These are phyloP conservation scores for Vesta saturnalis DNA, from an alignment of 2,888 invertebrate genomes.

Conservation along the genomic window DNA sequence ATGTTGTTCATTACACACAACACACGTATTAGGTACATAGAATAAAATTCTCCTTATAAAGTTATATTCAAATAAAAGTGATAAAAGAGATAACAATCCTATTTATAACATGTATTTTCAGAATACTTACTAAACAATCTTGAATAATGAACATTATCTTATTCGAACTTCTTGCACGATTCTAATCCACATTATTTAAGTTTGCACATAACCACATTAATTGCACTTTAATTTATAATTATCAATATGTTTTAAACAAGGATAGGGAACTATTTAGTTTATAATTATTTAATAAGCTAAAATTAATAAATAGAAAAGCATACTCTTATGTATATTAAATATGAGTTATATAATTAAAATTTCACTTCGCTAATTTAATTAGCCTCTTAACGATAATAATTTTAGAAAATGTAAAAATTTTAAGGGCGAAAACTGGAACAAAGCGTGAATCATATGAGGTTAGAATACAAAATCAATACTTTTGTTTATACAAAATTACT, in stretches of 20 bases:
- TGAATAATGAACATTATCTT: neutral
- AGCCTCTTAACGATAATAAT: constrained; percentile 5
- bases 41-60: too few relatives aligned
- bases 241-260: too few relatives aligned
- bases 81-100: too few relatives aligned
- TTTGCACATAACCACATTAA: neutral
- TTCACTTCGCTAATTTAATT: constrained; percentile 10
- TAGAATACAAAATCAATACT: constrained; percentile 46
- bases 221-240: constrained; percentile 5
- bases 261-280: neutral
- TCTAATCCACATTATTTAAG: neutral
- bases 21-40: too few relatives aligned
- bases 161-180: neutral
- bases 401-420: neutral
- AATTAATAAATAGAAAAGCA: neutral
- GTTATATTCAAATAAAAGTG: neutral
- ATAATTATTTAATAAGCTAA: neutral
- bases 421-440: constrained; percentile 23
- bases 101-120: constrained; percentile 3
- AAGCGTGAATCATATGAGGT: constrained; percentile 41
- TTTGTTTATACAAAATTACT: constrained; percentile 26
- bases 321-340: neutral
- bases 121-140: constrained; percentile 9
- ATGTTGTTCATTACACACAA: too few relatives aligned
- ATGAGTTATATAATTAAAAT: constrained; percentile 8